phyloP scores from a whole-genome alignment of 2,888 invertebrate genomes.

The Pycnomerus fuliginosus region DNA sequence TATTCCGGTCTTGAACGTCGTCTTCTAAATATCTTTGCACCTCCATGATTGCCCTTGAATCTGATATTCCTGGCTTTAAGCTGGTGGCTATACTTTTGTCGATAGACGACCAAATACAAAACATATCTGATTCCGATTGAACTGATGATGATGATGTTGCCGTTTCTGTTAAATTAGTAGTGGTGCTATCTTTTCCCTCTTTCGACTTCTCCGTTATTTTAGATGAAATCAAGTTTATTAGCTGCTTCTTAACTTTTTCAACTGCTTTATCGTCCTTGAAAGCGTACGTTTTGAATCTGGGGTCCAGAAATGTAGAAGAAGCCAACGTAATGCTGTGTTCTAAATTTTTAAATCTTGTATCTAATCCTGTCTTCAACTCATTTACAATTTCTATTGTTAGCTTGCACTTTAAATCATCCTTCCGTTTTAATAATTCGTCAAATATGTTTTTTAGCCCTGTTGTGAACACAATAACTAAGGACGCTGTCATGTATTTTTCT shows the following conservation, averaged over 20 bases:
- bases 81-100: neutral
- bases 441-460: neutral
- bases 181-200: too few species aligned
- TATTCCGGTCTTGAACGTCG: neutral
- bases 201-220: too few species aligned
- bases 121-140: neutral
- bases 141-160: neutral
- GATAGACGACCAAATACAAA: neutral
- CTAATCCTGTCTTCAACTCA: neutral
- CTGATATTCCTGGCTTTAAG: neutral
- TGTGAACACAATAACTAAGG: slow-evolving; percentile 1
- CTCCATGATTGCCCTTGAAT: neutral
- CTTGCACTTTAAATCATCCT: neutral
- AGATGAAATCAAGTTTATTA: neutral
- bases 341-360: neutral
- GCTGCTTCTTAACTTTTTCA: neutral
- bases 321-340: neutral
- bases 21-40: slow-evolving; percentile 8
- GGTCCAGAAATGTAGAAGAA: neutral
- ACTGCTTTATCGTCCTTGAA: neutral
- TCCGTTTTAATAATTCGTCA: too few species aligned
- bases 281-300: neutral
- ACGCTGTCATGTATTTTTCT: slow-evolving; percentile 19
- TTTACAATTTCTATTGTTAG: neutral
- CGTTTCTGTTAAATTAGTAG: too few species aligned